These are phyloP conservation scores for Globicephala melas DNA, from an alignment of 2,113 vertebrate species.

Conservation along the genomic window DNA sequence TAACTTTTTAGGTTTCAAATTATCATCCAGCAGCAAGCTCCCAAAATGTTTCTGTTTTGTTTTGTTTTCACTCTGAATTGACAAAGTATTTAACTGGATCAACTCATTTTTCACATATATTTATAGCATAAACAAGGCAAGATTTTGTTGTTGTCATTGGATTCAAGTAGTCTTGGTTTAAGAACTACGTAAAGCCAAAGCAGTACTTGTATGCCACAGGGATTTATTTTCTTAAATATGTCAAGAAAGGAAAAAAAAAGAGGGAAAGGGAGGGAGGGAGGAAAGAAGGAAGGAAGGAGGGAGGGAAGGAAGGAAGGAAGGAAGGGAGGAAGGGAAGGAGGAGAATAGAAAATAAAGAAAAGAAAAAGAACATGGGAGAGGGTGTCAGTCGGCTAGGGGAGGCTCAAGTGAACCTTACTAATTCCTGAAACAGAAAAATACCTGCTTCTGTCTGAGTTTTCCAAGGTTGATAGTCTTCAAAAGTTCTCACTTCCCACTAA, in stretches of 20 bases:
- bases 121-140: neutral
- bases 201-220: neutral
- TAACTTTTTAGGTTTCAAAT: neutral
- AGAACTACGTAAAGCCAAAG: neutral
- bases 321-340: neutral
- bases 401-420: neutral
- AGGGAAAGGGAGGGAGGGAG: too few relatives aligned
- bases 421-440: neutral
- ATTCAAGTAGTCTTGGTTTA: neutral
- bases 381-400: neutral
- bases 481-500: neutral
- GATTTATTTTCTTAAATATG: neutral
- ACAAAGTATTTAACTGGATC: neutral
- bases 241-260: neutral
- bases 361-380: neutral
- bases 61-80: neutral
- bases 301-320: accelerated
- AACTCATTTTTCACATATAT: neutral
- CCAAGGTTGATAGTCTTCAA: neutral
- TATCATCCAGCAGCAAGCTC: neutral
- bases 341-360: neutral
- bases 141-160: neutral
- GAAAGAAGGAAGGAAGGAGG: accelerated
- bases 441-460: neutral
- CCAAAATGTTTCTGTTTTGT: neutral